Conservation (phyloP, 1,140 invertebrate species). For the Oncopeltus fasciatus region DNA sequence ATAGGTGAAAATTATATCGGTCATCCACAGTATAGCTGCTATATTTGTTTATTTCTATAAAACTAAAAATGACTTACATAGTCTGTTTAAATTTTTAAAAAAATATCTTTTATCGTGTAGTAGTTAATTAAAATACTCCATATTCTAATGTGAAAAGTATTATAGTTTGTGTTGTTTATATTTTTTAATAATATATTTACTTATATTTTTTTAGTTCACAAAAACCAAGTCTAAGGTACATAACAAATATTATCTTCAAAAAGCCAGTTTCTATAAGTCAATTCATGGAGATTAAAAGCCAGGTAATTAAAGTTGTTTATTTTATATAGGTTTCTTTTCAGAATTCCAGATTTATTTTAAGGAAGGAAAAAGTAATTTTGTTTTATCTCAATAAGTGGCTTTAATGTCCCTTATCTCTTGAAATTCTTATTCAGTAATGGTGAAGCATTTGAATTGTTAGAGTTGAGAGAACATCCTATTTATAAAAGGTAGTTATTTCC, state of each 20-base stretch:
- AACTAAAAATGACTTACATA: too few species aligned
- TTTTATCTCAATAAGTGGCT: not conserved
- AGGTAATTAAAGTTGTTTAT: not conserved
- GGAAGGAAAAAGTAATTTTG: not conserved
- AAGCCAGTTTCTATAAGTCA: slow-evolving; percentile 15
- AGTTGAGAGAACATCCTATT: too few species aligned
- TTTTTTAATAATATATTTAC: too few species aligned
- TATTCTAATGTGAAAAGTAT: too few species aligned
- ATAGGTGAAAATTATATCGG: too few species aligned
- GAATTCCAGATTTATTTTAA: not conserved
- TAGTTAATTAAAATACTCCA: too few species aligned
- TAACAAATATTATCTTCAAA: slow-evolving; percentile 16
- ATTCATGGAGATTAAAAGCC: slow-evolving; percentile 3
- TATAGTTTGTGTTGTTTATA: too few species aligned
- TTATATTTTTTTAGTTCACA: slow-evolving; percentile 2
- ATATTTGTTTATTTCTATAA: too few species aligned
- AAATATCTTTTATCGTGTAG: too few species aligned
- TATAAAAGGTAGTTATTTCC: too few species aligned
- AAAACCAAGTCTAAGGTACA: slow-evolving; percentile 14
- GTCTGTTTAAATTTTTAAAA: too few species aligned
- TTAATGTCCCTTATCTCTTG: not conserved
- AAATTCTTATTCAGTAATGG: not conserved
- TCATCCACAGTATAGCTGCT: too few species aligned
- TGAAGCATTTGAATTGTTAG: not conserved
- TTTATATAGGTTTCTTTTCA: not conserved